A percentile compares a stretch with the other conserved stretches of the same genome.
phyloP scores from a whole-genome alignment of 2,888 invertebrate species.

The Drosophila recens region DNA sequence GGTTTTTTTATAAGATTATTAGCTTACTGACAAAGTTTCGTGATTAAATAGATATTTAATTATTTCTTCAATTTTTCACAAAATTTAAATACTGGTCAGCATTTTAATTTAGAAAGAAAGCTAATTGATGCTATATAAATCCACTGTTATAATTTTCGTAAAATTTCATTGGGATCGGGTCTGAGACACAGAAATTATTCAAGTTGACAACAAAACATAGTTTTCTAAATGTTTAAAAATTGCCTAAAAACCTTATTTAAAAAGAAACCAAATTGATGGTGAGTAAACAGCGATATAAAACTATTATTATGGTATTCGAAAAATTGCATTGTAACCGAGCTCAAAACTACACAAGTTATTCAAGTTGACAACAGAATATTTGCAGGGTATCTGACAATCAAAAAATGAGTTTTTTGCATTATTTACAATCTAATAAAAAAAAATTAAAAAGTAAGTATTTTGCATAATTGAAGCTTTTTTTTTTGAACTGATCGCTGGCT shows the following conservation, averaged over 20 bases:
- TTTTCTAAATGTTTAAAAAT: background rate
- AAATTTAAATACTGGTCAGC: background rate
- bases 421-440: background rate
- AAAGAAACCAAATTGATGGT: background rate
- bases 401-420: background rate
- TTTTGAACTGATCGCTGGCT: slow-evolving; percentile 7
- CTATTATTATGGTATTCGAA: too few species aligned
- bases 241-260: background rate
- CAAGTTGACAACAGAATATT: background rate
- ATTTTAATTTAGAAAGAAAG: background rate
- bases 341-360: background rate
- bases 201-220: background rate
- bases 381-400: background rate
- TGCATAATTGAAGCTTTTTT: slow-evolving; percentile 1
- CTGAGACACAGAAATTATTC: background rate
- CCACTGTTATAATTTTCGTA: fast-evolving
- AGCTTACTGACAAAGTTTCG: background rate
- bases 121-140: background rate
- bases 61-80: background rate
- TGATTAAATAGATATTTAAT: background rate
- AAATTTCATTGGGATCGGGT: background rate
- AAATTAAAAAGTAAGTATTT: background rate
- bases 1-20: too few species aligned
- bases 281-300: background rate
- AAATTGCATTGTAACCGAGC: background rate